phyloP scores from a whole-genome alignment of 2,888 invertebrate species.

The Sacculina carcini region DNA sequence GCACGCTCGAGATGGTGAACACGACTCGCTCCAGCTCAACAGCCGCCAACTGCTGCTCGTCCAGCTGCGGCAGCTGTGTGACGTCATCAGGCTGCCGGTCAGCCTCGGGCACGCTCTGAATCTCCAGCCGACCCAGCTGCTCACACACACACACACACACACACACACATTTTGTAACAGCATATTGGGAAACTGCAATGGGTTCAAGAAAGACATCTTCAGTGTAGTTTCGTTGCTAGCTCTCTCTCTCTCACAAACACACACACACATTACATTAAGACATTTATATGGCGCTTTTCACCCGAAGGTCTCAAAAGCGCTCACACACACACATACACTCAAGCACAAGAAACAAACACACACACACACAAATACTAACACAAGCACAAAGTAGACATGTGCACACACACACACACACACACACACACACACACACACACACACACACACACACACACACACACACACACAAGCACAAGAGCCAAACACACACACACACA shows the following conservation, averaged over 20 bases:
- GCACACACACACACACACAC: background rate
- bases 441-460: no score
- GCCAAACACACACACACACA: no score
- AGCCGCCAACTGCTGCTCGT: slow-evolving; percentile 36
- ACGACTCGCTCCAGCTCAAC: slow-evolving; percentile 27
- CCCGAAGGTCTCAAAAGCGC: no score
- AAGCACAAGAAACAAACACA: no score
- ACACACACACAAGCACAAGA: no score
- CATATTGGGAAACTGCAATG: background rate
- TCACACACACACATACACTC: no score
- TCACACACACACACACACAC: background rate
- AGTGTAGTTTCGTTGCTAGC: no score
- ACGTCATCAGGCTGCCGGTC: slow-evolving; percentile 22
- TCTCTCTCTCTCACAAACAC: no score
- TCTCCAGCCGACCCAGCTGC: slow-evolving; percentile 27
- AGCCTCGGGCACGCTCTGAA: slow-evolving; percentile 30
- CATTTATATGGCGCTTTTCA: no score
- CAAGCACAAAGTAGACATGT: background rate
- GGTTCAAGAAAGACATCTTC: no score
- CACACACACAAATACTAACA: no score
- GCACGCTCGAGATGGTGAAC: slow-evolving; percentile 40
- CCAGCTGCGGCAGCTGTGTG: slow-evolving; percentile 28
- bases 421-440: background rate
- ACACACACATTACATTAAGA: no score
- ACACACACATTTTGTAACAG: slow-evolving; percentile 2